phyloP scores from a whole-genome alignment of 2,113 vertebrate genomes.

The Nothobranchius furzeri region DNA sequence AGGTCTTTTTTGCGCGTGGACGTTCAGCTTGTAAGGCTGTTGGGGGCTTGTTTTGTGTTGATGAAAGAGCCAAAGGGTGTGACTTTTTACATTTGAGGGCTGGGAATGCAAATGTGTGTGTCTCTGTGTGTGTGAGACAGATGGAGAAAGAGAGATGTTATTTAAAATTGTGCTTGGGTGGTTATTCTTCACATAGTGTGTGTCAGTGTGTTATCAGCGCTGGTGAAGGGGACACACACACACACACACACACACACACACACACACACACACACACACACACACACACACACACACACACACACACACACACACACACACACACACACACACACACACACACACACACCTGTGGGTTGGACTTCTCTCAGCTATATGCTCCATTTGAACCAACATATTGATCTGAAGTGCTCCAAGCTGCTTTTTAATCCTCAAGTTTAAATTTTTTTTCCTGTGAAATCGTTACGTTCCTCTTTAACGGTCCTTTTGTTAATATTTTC shows the following conservation, averaged over 20 bases:
- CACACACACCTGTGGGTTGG: constrained; percentile 7
- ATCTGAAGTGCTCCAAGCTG: constrained; percentile 23
- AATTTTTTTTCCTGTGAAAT: constrained; percentile 38
- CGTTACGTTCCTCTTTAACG: constrained; percentile 40
- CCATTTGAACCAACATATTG: constrained; percentile 37
- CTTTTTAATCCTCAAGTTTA: constrained; percentile 21
- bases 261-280: constrained; percentile 10
- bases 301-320: constrained; percentile 26
- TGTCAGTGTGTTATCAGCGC: constrained; percentile 17
- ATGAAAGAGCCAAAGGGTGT: constrained; percentile 18
- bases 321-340: constrained; percentile 8
- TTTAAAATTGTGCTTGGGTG: constrained; percentile 12
- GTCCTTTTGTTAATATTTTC: constrained; percentile 49
- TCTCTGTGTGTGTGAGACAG: background rate
- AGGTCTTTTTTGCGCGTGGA: background rate
- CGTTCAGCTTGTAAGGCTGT: constrained; percentile 4
- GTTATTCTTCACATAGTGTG: constrained; percentile 14
- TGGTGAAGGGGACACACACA: constrained; percentile 27
- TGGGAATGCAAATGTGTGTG: constrained; percentile 9
- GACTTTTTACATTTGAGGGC: constrained; percentile 31
- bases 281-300: constrained; percentile 23
- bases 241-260: constrained; percentile 25
- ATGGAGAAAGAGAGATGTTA: constrained; percentile 25
- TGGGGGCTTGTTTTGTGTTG: constrained; percentile 15
- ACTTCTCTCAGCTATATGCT: constrained; percentile 27